Conservation (phyloP, 2,113 vertebrate species). For the Ceuthmochares aereus region DNA sequence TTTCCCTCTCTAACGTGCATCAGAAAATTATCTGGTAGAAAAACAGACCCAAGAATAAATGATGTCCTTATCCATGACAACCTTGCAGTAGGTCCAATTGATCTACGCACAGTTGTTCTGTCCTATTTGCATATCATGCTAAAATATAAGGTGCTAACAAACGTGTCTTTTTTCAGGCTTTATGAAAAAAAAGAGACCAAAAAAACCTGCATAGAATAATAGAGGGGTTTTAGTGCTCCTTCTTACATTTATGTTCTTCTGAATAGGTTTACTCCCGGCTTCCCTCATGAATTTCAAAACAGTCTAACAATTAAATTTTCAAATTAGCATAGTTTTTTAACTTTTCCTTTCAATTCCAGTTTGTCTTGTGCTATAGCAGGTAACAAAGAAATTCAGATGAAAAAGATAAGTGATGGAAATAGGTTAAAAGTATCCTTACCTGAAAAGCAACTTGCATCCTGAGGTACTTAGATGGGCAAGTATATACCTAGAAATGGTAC, state of each 20-base stretch:
- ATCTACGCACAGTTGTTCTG: neutral
- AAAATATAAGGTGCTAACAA: neutral
- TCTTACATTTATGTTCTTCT: neutral
- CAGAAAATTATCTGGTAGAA: neutral
- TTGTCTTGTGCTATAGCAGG: neutral
- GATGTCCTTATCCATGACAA: neutral
- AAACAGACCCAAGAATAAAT: neutral
- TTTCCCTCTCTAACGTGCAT: neutral
- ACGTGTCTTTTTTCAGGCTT: rapidly evolving
- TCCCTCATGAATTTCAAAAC: neutral
- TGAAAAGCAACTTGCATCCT: neutral
- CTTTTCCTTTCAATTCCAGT: neutral
- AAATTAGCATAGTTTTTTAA: neutral
- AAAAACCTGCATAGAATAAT: neutral
- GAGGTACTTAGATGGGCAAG: neutral
- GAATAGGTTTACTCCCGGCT: neutral
- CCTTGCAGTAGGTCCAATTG: neutral
- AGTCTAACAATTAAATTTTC: neutral
- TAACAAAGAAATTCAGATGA: neutral
- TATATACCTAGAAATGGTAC: neutral
- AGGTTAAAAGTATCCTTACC: neutral
- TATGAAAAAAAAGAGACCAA: neutral
- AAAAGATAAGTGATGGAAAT: neutral
- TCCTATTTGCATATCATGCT: neutral
- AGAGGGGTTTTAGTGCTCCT: rapidly evolving